Percentiles rank a stretch among this genome's conserved stretches.
Conservation (phyloP, 2,113 vertebrate genomes). For the Crotalus tigris region DNA sequence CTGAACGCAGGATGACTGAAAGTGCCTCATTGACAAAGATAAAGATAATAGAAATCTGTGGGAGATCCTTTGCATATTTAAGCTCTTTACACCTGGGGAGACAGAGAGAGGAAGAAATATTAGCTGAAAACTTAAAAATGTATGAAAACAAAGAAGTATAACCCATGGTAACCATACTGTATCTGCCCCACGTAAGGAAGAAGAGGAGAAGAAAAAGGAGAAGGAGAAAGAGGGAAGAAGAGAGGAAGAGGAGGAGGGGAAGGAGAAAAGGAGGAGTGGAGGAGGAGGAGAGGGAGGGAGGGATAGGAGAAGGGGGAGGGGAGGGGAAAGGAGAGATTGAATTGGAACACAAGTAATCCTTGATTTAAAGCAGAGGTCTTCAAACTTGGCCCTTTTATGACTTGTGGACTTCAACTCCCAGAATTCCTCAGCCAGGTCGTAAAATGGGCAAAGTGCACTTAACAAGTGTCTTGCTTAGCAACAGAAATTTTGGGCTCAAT, state of each 20-base stretch:
- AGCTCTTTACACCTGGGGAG: conserved; percentile 85
- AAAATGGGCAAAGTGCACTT: too few species aligned
- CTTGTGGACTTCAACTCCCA: too few species aligned
- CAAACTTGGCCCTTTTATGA: too few species aligned
- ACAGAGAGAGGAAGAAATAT: conserved; percentile 5
- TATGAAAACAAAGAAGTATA: background rate
- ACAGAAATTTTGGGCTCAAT: too few species aligned
- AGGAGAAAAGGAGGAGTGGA: too few species aligned
- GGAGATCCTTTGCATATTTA: conserved; percentile 85
- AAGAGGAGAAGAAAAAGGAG: background rate
- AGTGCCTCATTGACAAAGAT: conserved; percentile 97
- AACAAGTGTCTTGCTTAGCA: too few species aligned
- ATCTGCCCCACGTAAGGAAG: background rate
- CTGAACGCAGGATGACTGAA: conserved; percentile 92
- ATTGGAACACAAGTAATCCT: background rate
- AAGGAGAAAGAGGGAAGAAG: too few species aligned
- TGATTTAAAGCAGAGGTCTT: background rate
- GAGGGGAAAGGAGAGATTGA: background rate
- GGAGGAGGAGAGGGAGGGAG: too few species aligned
- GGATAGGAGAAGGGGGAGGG: too few species aligned
- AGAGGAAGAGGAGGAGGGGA: too few species aligned
- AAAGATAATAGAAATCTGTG: conserved; percentile 95
- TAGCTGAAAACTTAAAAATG: background rate
- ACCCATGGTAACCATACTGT: background rate
- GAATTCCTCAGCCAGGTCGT: too few species aligned